Evolutionary conservation across 2,113 vertebrate genomes (phyloP).

Genomic region (Riparia riparia): DNA sequence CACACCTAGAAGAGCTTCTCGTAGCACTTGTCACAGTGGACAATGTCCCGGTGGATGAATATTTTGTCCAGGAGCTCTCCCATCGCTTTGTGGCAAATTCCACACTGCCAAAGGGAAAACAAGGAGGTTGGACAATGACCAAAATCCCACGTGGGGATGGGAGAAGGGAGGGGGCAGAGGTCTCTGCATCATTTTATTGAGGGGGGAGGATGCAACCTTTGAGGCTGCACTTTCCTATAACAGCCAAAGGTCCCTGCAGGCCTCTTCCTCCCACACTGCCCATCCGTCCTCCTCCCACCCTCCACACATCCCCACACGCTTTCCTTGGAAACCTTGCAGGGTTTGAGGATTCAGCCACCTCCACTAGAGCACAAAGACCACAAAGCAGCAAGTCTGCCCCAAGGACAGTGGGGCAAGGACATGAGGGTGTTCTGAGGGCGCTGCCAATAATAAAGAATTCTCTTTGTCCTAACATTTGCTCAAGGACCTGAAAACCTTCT

Average conservation of each 20-base stretch:
- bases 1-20: conserved; percentile 78
- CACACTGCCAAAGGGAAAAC: conserved; percentile 78
- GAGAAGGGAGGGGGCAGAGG: not conserved
- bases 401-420: not conserved
- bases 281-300: not conserved
- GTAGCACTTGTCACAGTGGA: conserved; percentile 90
- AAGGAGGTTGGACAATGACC: not conserved
- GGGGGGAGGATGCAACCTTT: not conserved
- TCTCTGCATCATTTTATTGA: not conserved
- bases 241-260: not conserved
- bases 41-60: conserved; percentile 85
- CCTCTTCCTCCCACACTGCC: not conserved
- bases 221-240: not conserved
- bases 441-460: not conserved
- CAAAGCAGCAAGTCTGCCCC: not conserved
- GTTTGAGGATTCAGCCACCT: not conserved
- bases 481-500: not conserved
- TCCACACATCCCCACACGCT: not conserved
- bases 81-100: conserved; percentile 85
- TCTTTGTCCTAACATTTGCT: not conserved
- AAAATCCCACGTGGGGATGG: fast-evolving
- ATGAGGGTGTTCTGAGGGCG: not conserved
- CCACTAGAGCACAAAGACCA: not conserved
- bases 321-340: not conserved
- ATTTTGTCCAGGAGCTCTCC: conserved; percentile 86